Evolutionary conservation across 2,797 vertebrate genomes (phyloP), one percentile per base, ranked within the genome.

Genomic region (Leptodactylus fallax): DNA sequence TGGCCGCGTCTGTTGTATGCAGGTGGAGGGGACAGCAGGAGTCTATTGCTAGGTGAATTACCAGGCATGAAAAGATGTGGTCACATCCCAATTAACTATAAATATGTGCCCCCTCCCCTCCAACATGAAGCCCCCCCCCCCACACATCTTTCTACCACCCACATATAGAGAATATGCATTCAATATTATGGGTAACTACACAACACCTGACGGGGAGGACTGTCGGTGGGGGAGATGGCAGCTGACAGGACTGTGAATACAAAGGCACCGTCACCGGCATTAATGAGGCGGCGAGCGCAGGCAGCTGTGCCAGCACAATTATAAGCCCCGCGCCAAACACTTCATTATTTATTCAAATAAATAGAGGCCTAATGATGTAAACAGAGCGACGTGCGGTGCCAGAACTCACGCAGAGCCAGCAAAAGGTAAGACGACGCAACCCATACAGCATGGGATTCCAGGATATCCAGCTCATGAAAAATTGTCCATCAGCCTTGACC

Each of bases 181-280:
- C 27, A 56, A 79, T 27, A 58, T 25, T 36, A 36, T 36, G 36
- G 36, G 36, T 36, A 36, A 36, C 36, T 36, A 36, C 36, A 36
- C 36, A 36, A 55, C 67, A 72, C 67, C 67, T 83, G 67, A 55
- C 23, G 85, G 17, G 71, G 88, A 90, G 36, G 27, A 78, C 49
- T 25, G 77, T 23, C 56, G 16, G 84, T 14, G n/a, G 14, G 77
- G 53, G 63, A 45, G 25, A 16, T 58, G 77, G 56, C 77, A 58
- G 61, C 77, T 49, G 85, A 80, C 61, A 69, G 61, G 84, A 47
- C 82, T 55, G 23, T 16, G 61, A n/a, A 58, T 72, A 86, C 85
- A 89, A 91, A 88, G 86, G 61, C 79, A 87, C 87, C 90, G 85
- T 89, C 90, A 90, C 85, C 86, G 71, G 74, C 88, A 89, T 91